Percentiles rank a stretch among this genome's conserved stretches.
Conservation (phyloP, 2,797 vertebrate species). For the Cyclura pinguis region DNA sequence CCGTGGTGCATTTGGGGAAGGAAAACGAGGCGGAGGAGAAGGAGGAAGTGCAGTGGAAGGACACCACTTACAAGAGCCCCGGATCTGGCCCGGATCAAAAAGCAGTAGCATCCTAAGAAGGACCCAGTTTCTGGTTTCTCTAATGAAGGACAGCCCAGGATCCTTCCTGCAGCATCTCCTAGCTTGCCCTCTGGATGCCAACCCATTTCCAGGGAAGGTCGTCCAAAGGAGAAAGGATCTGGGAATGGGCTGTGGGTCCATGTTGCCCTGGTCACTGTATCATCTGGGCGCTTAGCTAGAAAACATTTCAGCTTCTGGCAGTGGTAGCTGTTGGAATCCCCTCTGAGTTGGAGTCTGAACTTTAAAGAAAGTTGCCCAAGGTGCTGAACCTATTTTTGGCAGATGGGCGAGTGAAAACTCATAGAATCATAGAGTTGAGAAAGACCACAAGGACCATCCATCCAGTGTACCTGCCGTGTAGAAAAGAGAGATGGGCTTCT, state of each 20-base stretch:
- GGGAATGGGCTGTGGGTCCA: neutral
- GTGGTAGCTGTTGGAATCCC: too few species aligned
- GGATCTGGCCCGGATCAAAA: neutral
- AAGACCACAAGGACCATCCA: too few species aligned
- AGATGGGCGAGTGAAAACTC: too few species aligned
- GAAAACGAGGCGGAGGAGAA: neutral
- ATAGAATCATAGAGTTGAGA: too few species aligned
- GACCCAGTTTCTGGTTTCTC: neutral
- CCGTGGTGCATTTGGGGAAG: neutral
- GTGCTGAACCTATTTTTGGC: too few species aligned
- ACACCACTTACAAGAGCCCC: neutral
- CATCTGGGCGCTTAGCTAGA: neutral
- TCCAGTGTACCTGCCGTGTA: too few species aligned
- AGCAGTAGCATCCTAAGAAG: neutral
- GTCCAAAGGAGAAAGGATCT: neutral
- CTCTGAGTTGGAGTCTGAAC: too few species aligned
- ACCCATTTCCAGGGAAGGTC: neutral
- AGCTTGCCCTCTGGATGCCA: neutral
- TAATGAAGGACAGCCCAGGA: neutral
- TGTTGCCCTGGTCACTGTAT: neutral
- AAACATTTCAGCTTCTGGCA: too few species aligned
- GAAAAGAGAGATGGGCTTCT: too few species aligned
- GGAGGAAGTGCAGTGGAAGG: accelerated
- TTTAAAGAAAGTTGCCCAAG: too few species aligned
- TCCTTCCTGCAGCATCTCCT: neutral